Conservation (phyloP, 1,140 invertebrate species). For the Trichonephila clavata region DNA sequence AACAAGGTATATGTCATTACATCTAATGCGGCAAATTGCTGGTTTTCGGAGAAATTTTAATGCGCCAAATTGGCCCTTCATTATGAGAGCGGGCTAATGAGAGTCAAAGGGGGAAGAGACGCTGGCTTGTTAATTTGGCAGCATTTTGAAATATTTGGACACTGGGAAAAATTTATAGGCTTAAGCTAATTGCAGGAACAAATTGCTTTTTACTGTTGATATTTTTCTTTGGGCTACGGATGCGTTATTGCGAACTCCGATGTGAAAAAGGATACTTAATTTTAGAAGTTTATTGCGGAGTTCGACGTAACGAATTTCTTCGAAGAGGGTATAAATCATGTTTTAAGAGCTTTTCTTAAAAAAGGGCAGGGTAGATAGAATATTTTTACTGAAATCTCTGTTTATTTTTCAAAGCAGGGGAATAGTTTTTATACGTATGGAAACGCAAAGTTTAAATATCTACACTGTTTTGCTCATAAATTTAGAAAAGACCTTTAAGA, state of each 20-base stretch:
- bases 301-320: not conserved
- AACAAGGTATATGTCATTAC: slow-evolving; percentile 65
- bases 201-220: slow-evolving; percentile 65
- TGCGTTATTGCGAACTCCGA: not conserved
- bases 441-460: not conserved
- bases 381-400: not conserved
- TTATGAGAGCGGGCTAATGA: slow-evolving; percentile 48
- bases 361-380: not conserved
- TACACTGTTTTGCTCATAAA: not conserved
- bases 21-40: slow-evolving; percentile 69
- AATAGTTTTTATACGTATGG: not conserved
- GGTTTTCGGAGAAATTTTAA: slow-evolving; percentile 73
- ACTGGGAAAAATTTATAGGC: slow-evolving; percentile 51
- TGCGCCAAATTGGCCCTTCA: slow-evolving; percentile 63
- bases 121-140: slow-evolving; percentile 61
- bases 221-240: slow-evolving; percentile 40
- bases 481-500: no score
- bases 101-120: slow-evolving; percentile 8
- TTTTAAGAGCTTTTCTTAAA: not conserved
- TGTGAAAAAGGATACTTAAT: slow-evolving; percentile 16
- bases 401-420: not conserved
- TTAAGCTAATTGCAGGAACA: slow-evolving; percentile 60
- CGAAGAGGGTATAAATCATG: not conserved
- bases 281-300: not conserved
- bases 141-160: slow-evolving; percentile 70